A percentile compares a stretch with the other conserved stretches of the same genome.
Conservation (phyloP, 1,140 invertebrate species). For the Branchinecta lindahli region DNA sequence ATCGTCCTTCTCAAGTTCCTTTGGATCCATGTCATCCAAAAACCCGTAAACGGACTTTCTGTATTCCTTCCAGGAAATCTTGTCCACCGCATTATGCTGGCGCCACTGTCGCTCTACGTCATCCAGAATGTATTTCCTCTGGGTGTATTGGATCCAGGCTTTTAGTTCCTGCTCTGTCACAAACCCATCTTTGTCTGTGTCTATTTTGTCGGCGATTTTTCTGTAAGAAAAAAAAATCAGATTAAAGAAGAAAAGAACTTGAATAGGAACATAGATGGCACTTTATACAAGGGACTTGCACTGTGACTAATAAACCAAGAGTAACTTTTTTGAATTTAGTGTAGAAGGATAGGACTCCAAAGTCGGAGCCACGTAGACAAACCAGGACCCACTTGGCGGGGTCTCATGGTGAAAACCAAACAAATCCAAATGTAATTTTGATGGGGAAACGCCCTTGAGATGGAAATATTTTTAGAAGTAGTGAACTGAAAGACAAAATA, state of each 20-base stretch:
- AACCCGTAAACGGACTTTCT: conserved; percentile 68
- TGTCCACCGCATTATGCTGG: conserved; percentile 65
- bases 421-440: no score
- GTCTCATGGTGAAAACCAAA: no score
- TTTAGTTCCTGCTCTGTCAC: conserved; percentile 76
- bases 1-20: conserved; percentile 42
- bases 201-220: conserved; percentile 88
- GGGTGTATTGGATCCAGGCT: conserved; percentile 90
- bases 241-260: neutral
- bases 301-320: no score
- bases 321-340: no score
- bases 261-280: no score
- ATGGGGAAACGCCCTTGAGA: no score
- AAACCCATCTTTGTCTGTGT: conserved; percentile 68
- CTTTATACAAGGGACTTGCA: no score
- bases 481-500: no score
- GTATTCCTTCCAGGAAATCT: conserved; percentile 72
- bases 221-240: conserved; percentile 36
- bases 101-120: conserved; percentile 87
- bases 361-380: no score
- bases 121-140: conserved; percentile 73
- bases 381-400: no score
- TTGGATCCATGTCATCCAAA: conserved; percentile 49
- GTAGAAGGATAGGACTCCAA: no score
- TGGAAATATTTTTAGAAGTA: no score